Evolutionary conservation across 2,797 vertebrate species (phyloP), one percentile per base, ranked within the genome.

Genomic region (Sebastes hopkinsi): DNA sequence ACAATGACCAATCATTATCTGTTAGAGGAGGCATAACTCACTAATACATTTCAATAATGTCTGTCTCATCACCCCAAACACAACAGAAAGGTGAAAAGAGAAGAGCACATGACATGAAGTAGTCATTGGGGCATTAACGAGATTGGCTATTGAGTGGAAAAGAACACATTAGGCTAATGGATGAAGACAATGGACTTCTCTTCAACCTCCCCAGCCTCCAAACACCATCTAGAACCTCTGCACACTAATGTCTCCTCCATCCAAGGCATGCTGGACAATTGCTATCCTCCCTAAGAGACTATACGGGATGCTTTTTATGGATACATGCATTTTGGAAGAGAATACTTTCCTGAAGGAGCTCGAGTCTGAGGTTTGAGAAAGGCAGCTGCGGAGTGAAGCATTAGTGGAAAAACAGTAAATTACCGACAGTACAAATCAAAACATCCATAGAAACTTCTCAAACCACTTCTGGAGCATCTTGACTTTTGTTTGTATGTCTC

Each of bases 131-230:
- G 84, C 80, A 87, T 76, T 86, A 76, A 74, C 75, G 75, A 81
- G 86, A 86, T 90, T 79, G 61, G 72, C 72, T 73, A 82, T 80
- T 78, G 81, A 90, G 73, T 70, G 81, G 83, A 90, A 79, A 87
- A 83, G 75, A 92, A 79, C 80, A 87, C 93, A 94, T 94, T 94
- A 94, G 25, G 77, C 89, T 94, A 95, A 95, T 95, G 92, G 93
- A 92, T 75, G 77, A 83, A 86, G 81, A 80, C 84, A 70, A 36
- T 75, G 80, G 66, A 84, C 80, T 83, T 58, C 76, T 80, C 59
- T 66, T 83, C 81, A 82, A 80, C 85, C 81, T 75, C 71, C 75
- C 80, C 80, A 78, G 78, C 67, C 67, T 85, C 69, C 66, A 64
- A 86, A 87, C 74, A 72, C 82, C 56, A 89, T 89, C 86, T 75